These are phyloP conservation scores for Metallyticus violacea DNA, from an alignment of 2,888 invertebrate genomes.

Conservation along the genomic window DNA sequence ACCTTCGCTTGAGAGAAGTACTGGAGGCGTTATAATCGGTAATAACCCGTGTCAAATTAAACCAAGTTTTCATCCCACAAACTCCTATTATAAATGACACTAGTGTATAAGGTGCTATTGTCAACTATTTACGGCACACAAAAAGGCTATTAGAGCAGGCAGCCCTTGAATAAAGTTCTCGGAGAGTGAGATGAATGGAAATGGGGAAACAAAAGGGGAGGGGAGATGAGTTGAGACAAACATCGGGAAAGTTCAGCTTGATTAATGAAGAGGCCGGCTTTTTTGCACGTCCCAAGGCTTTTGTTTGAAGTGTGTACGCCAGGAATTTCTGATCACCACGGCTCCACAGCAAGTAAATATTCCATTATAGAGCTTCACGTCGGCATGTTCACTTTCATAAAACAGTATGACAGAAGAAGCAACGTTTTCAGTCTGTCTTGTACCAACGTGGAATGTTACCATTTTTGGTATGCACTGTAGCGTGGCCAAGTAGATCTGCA, in stretches of 20 bases:
- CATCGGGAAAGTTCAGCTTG: background rate
- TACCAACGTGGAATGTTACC: too few relatives aligned
- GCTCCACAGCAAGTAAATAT: background rate
- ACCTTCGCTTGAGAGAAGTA: slow-evolving; percentile 17
- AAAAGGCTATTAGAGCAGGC: slow-evolving; percentile 28
- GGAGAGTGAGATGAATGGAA: background rate
- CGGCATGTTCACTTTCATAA: background rate
- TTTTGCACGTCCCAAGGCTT: background rate
- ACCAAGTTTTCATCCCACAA: slow-evolving; percentile 21
- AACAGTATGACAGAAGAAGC: too few relatives aligned
- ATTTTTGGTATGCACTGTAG: too few relatives aligned
- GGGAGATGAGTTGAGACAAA: background rate
- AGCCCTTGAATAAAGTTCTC: background rate
- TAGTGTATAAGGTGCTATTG: slow-evolving; percentile 20
- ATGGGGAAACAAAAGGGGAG: background rate
- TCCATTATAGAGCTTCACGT: background rate
- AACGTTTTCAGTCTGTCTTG: too few relatives aligned
- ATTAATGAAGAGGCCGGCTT: background rate
- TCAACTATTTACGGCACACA: slow-evolving; percentile 31
- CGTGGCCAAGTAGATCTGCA: too few relatives aligned
- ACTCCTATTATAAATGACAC: slow-evolving; percentile 24
- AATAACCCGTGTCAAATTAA: slow-evolving; percentile 33
- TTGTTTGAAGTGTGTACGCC: background rate
- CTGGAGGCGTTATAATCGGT: slow-evolving; percentile 31
- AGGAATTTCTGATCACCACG: background rate